Conservation (phyloP, 2,888 invertebrate species). For the Lycocerus yunnanus region DNA sequence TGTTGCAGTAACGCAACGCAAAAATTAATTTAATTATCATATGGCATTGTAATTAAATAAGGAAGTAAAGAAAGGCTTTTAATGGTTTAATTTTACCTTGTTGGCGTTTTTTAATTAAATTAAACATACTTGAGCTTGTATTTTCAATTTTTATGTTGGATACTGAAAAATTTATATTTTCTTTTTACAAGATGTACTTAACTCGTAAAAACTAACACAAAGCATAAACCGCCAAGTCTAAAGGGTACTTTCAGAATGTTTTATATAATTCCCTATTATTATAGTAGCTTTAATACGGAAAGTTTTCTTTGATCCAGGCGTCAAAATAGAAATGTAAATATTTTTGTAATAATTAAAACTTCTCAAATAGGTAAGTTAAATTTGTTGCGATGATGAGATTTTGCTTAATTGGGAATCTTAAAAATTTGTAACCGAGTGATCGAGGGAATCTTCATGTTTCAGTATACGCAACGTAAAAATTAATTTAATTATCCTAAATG, state of each 20-base stretch:
- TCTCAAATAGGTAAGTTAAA: too few species aligned
- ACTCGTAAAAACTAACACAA: constrained; percentile 2
- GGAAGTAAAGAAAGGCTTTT: neutral
- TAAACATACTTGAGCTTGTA: neutral
- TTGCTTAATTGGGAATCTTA: neutral
- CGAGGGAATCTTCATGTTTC: neutral
- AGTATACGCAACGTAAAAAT: neutral
- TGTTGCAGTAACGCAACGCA: neutral
- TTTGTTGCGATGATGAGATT: too few species aligned
- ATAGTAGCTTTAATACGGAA: neutral
- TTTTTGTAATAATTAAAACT: neutral
- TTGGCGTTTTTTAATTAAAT: neutral
- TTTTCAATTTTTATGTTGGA: neutral
- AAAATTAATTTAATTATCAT: neutral
- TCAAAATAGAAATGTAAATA: neutral
- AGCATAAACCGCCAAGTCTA: neutral
- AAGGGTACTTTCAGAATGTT: neutral
- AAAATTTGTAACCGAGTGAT: neutral
- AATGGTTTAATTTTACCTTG: neutral
- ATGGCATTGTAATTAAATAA: neutral
- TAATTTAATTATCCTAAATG: neutral
- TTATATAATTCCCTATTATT: neutral
- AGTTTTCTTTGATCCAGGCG: neutral
- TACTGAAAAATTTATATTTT: neutral
- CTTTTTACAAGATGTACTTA: neutral